Evolutionary conservation across 1,140 invertebrate species (phyloP).

Genomic region (Euglossa dilemma): DNA sequence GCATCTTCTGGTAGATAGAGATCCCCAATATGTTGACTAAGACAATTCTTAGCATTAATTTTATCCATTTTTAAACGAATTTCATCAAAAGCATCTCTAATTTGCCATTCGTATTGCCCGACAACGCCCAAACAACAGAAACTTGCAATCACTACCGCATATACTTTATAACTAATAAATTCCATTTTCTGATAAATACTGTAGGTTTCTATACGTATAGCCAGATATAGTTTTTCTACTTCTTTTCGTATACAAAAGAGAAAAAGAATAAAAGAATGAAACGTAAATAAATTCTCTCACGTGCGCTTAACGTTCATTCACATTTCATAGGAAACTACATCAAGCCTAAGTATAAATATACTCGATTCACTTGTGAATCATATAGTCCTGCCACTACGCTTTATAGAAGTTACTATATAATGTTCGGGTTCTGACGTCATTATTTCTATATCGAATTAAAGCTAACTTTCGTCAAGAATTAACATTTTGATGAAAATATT

Average conservation of each 20-base stretch:
- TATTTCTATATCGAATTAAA: constrained; percentile 16
- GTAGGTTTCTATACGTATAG: neutral
- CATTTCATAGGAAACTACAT: neutral
- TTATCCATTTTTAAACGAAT: constrained; percentile 91
- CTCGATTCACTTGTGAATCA: constrained; percentile 3
- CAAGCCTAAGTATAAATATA: constrained; percentile 33
- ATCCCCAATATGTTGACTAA: constrained; percentile 91
- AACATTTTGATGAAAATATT: neutral
- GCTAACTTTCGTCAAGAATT: constrained; percentile 16
- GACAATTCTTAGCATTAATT: constrained; percentile 93
- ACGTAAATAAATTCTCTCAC: neutral
- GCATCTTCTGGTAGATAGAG: constrained; percentile 92
- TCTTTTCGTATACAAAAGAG: neutral
- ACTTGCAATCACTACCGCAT: constrained; percentile 14
- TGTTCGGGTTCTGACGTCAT: constrained; percentile 48
- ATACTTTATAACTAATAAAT: neutral
- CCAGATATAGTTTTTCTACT: neutral
- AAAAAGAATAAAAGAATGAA: neutral
- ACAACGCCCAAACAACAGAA: constrained; percentile 84
- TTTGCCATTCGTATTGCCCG: constrained; percentile 94
- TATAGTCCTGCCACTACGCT: neutral
- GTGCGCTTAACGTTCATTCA: neutral
- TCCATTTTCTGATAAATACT: constrained; percentile 5
- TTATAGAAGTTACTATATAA: constrained; percentile 8
- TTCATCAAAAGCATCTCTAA: constrained; percentile 93